Conservation (phyloP, 1,140 invertebrate genomes). For the Scaptomyza pallida region DNA sequence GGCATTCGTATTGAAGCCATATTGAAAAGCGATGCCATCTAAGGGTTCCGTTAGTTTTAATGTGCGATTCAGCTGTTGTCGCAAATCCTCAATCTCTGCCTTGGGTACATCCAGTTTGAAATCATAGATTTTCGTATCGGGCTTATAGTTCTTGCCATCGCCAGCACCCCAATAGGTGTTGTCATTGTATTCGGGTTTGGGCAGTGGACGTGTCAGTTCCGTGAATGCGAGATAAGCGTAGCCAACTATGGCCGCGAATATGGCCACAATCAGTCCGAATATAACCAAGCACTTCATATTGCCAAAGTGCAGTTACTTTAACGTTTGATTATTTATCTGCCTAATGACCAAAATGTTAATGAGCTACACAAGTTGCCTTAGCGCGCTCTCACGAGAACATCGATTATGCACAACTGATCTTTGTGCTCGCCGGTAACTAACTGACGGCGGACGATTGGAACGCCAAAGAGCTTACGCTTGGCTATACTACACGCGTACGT, state of each 20-base stretch:
- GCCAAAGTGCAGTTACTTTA: neutral
- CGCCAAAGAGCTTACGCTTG: neutral
- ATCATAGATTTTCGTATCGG: slow-evolving; percentile 65
- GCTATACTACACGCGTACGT: slow-evolving; percentile 8
- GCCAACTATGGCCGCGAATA: slow-evolving; percentile 62
- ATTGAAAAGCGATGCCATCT: slow-evolving; percentile 89
- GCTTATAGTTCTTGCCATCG: slow-evolving; percentile 56
- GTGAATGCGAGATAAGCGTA: slow-evolving; percentile 67
- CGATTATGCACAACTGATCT: slow-evolving; percentile 28
- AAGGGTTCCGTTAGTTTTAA: slow-evolving; percentile 86
- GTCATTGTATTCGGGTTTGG: slow-evolving; percentile 69
- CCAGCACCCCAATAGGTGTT: slow-evolving; percentile 79
- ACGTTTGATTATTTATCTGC: slow-evolving; percentile 21
- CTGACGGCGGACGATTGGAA: slow-evolving; percentile 1
- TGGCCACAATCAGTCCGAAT: slow-evolving; percentile 66
- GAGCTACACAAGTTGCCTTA: neutral
- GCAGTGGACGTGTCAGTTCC: slow-evolving; percentile 69
- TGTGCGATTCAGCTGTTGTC: slow-evolving; percentile 86
- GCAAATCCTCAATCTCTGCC: slow-evolving; percentile 86
- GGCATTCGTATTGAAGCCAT: slow-evolving; percentile 90
- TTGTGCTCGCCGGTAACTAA: slow-evolving; percentile 13
- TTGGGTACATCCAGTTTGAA: slow-evolving; percentile 56
- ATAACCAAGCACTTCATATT: slow-evolving; percentile 70
- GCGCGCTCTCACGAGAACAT: slow-evolving; percentile 1
- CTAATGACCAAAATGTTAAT: slow-evolving; percentile 31